These are phyloP conservation scores for Lerista edwardsae DNA, from an alignment of 2,797 vertebrate genomes.

Conservation along the genomic window DNA sequence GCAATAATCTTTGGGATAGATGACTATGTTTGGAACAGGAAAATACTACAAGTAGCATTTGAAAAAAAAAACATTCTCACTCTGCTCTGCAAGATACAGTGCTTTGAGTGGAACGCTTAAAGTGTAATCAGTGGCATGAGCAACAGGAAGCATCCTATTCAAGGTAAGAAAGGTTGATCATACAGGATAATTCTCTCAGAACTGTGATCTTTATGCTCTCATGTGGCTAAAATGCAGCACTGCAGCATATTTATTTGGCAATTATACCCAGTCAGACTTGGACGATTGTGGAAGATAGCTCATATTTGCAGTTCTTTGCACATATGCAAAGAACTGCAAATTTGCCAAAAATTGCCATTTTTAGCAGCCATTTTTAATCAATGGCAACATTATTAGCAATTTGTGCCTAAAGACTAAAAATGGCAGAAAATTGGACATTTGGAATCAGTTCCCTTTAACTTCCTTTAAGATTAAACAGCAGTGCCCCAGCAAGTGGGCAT, in stretches of 20 bases:
- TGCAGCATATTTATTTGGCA: constrained; percentile 6
- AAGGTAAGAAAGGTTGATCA: background rate
- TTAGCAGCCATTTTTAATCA: background rate
- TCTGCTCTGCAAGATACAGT: accelerated
- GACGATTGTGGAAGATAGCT: too few species aligned
- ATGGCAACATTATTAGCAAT: background rate
- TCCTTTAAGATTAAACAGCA: background rate
- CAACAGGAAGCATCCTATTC: accelerated
- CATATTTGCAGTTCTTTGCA: too few species aligned
- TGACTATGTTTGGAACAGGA: background rate
- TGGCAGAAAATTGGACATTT: background rate
- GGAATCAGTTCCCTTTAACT: background rate
- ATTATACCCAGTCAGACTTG: background rate
- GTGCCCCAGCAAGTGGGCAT: too few species aligned
- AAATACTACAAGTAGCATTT: background rate
- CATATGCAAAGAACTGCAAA: too few species aligned
- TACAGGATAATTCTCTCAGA: background rate
- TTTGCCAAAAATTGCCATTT: background rate
- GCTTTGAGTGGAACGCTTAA: background rate
- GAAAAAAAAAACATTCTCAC: background rate
- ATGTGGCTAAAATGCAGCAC: constrained; percentile 41
- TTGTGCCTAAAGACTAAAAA: background rate
- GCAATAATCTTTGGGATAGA: background rate
- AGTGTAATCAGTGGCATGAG: accelerated
- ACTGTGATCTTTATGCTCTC: constrained; percentile 37